Evolutionary conservation across 2,888 invertebrate species (phyloP), one percentile per base, ranked within the genome.

Genomic region (Drosophila birchii): DNA sequence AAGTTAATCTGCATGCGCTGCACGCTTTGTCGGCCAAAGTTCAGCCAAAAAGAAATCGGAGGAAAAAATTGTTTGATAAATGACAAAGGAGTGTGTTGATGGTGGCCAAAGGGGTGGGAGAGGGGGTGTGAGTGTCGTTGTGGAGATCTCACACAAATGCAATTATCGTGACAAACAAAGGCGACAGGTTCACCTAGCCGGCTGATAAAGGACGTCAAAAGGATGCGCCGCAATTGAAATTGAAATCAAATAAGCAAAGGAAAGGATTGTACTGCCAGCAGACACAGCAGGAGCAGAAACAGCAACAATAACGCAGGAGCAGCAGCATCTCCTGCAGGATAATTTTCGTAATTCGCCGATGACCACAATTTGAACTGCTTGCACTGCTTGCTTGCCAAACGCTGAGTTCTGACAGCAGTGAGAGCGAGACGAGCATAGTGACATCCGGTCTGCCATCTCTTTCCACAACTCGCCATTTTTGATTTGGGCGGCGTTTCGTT

Each of bases 401-500:
- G 45, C 38, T 44, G n/a, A 14, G 34, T 34, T 29, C 12, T 45
- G 57, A 14, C 67, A 44, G 41, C 12, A 5, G 79, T 6, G 26
- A 58, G 55, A 89, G 64, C 69, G 78, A 66, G 78, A 75, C 55
- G 32, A 54, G 53, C 55, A 60, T 55, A 71, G 62, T 54, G 54
- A 45, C 18, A 1, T 12, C 6, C 51, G 43, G 38, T 61, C 49
- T 63, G 78, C 67, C 73, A 62, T 86, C 87, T 76, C 84, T 75
- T 59, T 79, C 76, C 58, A 76, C 75, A 82, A 80, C 88, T 89
- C 92, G 92, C 92, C 92, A 92, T 92, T 92, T 92, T 92, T 86
- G 80, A 90, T 92, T 85, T 81, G 90, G 92, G 92, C 91, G 92
- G 92, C 84, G 92, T 88, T 86, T 78, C 61, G 67, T 56, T 68